These are phyloP conservation scores for Scalopus aquaticus DNA, from an alignment of 2,113 vertebrate species.

Conservation along the genomic window DNA sequence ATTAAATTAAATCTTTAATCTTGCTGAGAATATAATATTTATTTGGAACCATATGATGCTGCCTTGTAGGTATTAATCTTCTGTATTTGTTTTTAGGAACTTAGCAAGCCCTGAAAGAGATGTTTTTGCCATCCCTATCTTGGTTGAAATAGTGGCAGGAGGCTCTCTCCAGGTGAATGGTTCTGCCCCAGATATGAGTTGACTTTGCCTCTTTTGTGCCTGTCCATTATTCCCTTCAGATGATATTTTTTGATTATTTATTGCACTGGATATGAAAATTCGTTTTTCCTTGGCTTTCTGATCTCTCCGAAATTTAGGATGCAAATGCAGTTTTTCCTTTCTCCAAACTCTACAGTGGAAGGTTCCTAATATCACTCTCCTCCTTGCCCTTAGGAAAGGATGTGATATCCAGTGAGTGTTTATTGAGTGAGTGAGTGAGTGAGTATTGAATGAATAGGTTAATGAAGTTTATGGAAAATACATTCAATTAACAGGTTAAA, in stretches of 20 bases:
- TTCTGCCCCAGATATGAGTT: neutral
- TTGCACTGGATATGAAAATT: neutral
- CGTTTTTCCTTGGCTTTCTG: neutral
- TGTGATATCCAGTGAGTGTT: neutral
- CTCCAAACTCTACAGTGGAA: neutral
- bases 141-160: neutral
- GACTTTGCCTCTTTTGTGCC: neutral
- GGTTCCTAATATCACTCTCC: neutral
- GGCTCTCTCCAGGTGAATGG: neutral
- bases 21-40: neutral
- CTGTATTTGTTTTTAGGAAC: neutral
- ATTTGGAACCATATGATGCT: neutral
- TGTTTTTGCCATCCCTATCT: neutral
- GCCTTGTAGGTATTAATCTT: neutral
- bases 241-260: neutral
- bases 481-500: neutral
- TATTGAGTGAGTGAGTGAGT: neutral
- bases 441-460: neutral
- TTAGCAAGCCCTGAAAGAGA: neutral
- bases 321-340: neutral
- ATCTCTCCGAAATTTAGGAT: neutral
- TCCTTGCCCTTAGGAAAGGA: neutral
- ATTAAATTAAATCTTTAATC: neutral
- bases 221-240: neutral
- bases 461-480: neutral